A percentile compares a stretch with the other conserved stretches of the same genome.
Evolutionary conservation across 2,888 invertebrate species (phyloP).

Genomic region (Drosophila rubida): DNA sequence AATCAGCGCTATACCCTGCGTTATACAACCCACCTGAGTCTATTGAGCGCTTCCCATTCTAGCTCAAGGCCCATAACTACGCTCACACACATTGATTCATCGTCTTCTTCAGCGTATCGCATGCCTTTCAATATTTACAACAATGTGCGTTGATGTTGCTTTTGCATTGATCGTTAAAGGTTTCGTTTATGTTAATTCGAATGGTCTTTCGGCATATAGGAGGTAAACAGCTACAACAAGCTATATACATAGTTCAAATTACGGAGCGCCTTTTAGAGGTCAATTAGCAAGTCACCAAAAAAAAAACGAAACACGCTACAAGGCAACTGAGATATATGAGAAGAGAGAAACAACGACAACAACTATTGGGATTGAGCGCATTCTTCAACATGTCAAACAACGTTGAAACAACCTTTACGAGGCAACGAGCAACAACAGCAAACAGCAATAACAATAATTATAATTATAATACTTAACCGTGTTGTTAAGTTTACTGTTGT

Average conservation of each 20-base stretch:
- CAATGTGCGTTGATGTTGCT: constrained; percentile 10
- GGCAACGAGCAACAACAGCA: constrained; percentile 23
- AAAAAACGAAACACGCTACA: constrained; percentile 34
- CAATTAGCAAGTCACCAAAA: constrained; percentile 65
- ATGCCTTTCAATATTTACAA: constrained; percentile 28
- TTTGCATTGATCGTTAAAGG: constrained; percentile 20
- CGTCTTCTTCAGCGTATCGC: constrained; percentile 1
- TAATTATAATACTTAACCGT: constrained; percentile 14
- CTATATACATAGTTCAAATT: constrained; percentile 22
- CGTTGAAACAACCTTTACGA: constrained; percentile 39
- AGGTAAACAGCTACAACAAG: constrained; percentile 5
- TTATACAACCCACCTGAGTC: neutral
- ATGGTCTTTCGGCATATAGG: constrained; percentile 21
- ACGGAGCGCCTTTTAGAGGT: constrained; percentile 65
- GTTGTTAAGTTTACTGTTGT: constrained; percentile 11
- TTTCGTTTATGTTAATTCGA: constrained; percentile 58
- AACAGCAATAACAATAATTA: constrained; percentile 32
- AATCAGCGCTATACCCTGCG: neutral
- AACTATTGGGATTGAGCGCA: constrained; percentile 37
- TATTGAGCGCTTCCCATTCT: constrained; percentile 12
- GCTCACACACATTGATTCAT: neutral
- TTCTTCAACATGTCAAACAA: constrained; percentile 58
- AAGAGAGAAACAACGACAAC: constrained; percentile 5
- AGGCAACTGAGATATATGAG: constrained; percentile 28
- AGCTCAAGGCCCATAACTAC: constrained; percentile 35